phyloP scores from a whole-genome alignment of 2,113 vertebrate species.

The Elephas maximus region DNA sequence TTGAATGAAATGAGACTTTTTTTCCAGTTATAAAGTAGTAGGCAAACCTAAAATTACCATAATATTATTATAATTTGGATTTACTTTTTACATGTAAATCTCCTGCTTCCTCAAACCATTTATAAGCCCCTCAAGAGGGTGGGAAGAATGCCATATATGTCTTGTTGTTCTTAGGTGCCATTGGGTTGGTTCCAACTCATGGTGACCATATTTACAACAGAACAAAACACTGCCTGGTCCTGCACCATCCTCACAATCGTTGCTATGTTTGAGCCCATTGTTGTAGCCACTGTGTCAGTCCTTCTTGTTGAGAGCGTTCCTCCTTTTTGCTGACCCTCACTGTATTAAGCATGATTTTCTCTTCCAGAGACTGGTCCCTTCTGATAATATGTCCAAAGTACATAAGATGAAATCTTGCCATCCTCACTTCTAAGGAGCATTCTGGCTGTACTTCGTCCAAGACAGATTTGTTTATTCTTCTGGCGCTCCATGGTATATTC shows the following conservation, averaged over 20 bases:
- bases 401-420: not conserved
- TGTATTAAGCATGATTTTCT: too few species aligned
- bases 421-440: not conserved
- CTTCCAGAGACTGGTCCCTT: not conserved
- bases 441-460: not conserved
- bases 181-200: not conserved
- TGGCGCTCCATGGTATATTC: not conserved
- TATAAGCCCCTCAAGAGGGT: not conserved
- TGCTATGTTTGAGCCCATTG: not conserved
- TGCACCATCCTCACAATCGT: too few species aligned
- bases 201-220: not conserved
- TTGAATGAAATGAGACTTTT: constrained; percentile 32
- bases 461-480: not conserved
- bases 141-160: not conserved
- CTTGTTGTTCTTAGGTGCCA: not conserved
- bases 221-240: not conserved
- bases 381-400: not conserved
- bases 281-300: not conserved
- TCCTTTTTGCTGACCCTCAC: too few species aligned
- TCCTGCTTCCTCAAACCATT: not conserved
- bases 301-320: too few species aligned
- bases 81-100: not conserved
- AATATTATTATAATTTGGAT: not conserved
- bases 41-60: not conserved
- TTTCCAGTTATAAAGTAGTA: not conserved